phyloP scores from a whole-genome alignment of 2,797 vertebrate species.

The Selene dorsalis region DNA sequence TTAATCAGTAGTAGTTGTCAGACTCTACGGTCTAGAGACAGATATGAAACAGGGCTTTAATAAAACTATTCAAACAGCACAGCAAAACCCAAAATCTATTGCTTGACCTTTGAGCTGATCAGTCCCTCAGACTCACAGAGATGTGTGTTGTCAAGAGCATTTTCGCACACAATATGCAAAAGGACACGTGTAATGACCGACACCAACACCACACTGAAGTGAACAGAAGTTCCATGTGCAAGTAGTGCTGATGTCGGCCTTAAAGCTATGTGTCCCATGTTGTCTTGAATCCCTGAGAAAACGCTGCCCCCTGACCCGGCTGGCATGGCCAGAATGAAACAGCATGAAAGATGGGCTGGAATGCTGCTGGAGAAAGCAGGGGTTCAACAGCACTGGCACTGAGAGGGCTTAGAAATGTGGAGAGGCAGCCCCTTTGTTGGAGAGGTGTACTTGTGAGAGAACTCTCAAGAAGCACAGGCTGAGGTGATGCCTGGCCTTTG shows the following conservation, averaged over 20 bases:
- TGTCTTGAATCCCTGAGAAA: slow-evolving; percentile 83
- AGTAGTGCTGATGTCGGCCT: slow-evolving; percentile 23
- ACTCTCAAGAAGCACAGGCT: slow-evolving; percentile 70
- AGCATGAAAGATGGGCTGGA: slow-evolving; percentile 79
- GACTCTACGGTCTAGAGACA: neutral
- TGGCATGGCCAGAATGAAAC: slow-evolving; percentile 81
- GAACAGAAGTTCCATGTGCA: slow-evolving; percentile 12
- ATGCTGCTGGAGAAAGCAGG: slow-evolving; percentile 73
- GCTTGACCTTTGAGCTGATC: neutral
- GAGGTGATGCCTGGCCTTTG: slow-evolving; percentile 75
- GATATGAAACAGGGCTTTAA: neutral
- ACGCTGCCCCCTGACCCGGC: slow-evolving; percentile 79
- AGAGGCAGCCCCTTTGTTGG: slow-evolving; percentile 67
- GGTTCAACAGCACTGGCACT: slow-evolving; percentile 68
- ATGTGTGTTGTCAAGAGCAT: neutral
- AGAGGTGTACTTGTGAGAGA: slow-evolving; percentile 72
- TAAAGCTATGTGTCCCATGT: slow-evolving; percentile 48
- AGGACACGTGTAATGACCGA: neutral
- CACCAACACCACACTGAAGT: neutral
- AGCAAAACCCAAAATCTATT: slow-evolving; percentile 4
- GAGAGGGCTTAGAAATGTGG: slow-evolving; percentile 68
- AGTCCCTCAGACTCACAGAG: neutral
- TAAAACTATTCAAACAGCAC: neutral
- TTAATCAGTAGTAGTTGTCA: slow-evolving; percentile 9
- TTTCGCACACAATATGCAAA: slow-evolving; percentile 6